Base-by-base conservation (phyloP, 2,888 invertebrate genomes). In the Carabus problematicus region DNA sequence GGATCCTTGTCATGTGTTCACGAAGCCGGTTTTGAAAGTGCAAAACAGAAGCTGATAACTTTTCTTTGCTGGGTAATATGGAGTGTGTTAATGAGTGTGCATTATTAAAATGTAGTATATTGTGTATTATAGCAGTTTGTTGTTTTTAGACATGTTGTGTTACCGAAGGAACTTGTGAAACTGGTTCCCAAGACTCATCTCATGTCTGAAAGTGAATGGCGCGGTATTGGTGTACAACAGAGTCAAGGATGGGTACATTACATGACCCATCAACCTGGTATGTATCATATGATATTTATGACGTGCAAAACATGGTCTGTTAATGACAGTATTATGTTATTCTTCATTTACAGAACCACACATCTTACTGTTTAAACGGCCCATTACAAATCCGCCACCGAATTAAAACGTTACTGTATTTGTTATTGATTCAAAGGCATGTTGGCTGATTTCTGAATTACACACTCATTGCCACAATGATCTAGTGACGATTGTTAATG, bases 181-280 rank as follows among this genome's bases (percentile, higher is more conserved):
- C 82, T 91, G 72, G 93, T 98, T 19, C 97, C 97, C 0, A 95
- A 93, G 82, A 93, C 93, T 63, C 95, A 95, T 81, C 84, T 98
- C 71, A 96, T 98, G 95, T 87, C 93, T 0, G 98, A 98, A 82
- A 84, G 88, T 56, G 97, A 98, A 83, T 98, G 98, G 98, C 87
- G 98, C 77, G 85, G 90, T 68, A 91, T 98, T 72, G 98, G 98
- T 0, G 95, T 98, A 0, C 96, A 97, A 81, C 98, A 98, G 81
- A 96, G 96, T 76, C 92, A 93, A 76, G 97, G 97, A 61, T 98
- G 98, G 98, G 88, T 95, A 11, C 97, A 98, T 82, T 98, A 97
- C 76, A 97, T 98, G 97, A 91, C 91, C 73, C 97, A 98, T 82
- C 89, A 92, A 77, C 98, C 98, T 79, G 95, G 94, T 94, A 83